Percentiles rank a stretch among this genome's conserved stretches.
Evolutionary conservation across 2,113 vertebrate species (phyloP).

Genomic region (Pteruthius melanotis): DNA sequence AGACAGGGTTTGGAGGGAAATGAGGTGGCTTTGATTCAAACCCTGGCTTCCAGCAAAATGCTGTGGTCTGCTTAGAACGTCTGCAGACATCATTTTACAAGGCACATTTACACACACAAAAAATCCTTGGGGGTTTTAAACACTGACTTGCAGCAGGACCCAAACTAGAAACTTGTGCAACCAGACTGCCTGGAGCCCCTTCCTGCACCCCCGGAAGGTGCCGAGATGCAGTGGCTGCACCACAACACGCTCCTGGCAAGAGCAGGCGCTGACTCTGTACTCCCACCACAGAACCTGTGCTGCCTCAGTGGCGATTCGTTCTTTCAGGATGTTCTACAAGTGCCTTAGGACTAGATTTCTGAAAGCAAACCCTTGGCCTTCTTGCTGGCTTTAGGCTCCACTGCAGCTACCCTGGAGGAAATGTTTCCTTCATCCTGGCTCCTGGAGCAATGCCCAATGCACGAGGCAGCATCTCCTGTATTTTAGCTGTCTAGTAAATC

Average conservation of each 20-base stretch:
- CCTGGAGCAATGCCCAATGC: not conserved
- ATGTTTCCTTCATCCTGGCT: not conserved
- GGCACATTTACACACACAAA: not conserved
- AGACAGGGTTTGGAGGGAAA: not conserved
- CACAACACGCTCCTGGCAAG: not conserved
- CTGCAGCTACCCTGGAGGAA: not conserved
- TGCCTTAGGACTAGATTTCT: not conserved
- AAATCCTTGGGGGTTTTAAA: not conserved
- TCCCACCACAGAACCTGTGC: not conserved
- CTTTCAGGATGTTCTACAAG: not conserved
- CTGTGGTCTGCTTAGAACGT: not conserved
- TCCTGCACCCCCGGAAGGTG: not conserved
- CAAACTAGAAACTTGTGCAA: not conserved
- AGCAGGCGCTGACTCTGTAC: not conserved
- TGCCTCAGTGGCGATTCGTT: not conserved
- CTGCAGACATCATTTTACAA: not conserved
- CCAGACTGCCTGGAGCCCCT: not conserved
- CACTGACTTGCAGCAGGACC: not conserved
- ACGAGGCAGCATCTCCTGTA: not conserved
- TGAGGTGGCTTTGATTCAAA: slow-evolving; percentile 1
- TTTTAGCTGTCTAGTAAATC: not conserved
- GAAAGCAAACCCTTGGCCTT: not conserved
- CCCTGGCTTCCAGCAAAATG: not conserved
- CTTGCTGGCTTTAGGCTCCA: not conserved
- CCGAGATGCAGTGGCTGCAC: not conserved